Conservation (phyloP, 2,888 invertebrate genomes). For the Nomada ferruginata region DNA sequence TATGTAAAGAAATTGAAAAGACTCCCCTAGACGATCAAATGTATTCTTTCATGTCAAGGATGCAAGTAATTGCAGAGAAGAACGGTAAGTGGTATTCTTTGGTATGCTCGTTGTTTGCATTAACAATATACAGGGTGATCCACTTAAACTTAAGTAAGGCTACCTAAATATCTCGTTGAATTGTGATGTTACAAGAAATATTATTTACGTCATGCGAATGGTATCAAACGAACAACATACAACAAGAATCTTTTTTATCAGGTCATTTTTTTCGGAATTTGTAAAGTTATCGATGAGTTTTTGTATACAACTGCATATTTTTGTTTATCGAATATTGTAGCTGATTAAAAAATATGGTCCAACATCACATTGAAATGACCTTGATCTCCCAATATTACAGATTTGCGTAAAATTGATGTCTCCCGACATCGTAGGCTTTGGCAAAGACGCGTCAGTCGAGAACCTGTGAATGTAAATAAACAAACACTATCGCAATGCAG, state of each 20-base stretch:
- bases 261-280: not conserved
- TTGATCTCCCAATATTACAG: not conserved
- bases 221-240: not conserved
- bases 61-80: too few species aligned
- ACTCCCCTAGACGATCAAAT: too few species aligned
- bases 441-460: too few species aligned
- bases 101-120: too few species aligned
- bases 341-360: not conserved
- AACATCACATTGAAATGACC: not conserved
- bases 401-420: not conserved
- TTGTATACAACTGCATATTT: not conserved
- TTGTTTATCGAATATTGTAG: not conserved
- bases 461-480: constrained; percentile 2
- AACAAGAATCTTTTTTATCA: not conserved
- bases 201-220: too few species aligned
- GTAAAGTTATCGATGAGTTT: not conserved
- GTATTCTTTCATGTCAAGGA: too few species aligned
- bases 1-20: too few species aligned
- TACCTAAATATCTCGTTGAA: too few species aligned
- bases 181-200: too few species aligned
- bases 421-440: not conserved
- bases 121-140: too few species aligned
- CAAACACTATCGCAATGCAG: constrained; percentile 1
- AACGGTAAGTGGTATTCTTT: too few species aligned
- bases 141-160: too few species aligned